phyloP scores from a whole-genome alignment of 2,797 vertebrate genomes.

The Sebastes vulpes region DNA sequence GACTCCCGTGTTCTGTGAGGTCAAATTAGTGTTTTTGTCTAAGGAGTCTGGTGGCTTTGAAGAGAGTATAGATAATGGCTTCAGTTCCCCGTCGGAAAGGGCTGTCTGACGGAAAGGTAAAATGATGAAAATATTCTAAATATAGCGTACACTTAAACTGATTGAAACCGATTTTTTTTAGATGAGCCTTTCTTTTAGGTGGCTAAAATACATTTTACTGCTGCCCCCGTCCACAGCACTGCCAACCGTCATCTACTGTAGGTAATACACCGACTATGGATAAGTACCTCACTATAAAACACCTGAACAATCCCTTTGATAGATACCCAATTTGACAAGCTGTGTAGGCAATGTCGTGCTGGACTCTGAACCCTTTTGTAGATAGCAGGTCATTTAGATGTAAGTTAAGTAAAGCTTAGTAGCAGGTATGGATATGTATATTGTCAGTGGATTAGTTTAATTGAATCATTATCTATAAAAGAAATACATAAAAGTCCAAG shows the following conservation, averaged over 20 bases:
- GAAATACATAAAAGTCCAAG: not conserved
- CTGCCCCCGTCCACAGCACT: not conserved
- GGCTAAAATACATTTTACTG: not conserved
- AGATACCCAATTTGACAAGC: not conserved
- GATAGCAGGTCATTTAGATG: not conserved
- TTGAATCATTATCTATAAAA: not conserved
- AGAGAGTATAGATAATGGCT: too few species aligned
- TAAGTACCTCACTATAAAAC: too few species aligned
- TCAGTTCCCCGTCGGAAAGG: too few species aligned
- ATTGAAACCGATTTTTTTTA: not conserved
- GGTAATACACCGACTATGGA: too few species aligned
- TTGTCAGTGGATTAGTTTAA: not conserved
- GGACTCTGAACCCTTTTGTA: not conserved
- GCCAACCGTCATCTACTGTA: too few species aligned
- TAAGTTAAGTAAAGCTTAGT: not conserved
- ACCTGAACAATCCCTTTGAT: not conserved
- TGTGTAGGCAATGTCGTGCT: not conserved
- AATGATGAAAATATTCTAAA: too few species aligned
- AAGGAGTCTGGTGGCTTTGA: too few species aligned
- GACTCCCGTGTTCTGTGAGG: too few species aligned
- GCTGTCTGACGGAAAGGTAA: too few species aligned
- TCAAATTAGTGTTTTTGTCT: fast-evolving
- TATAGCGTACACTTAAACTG: too few species aligned
- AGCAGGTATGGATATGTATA: not conserved
- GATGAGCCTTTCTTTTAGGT: not conserved